These are phyloP conservation scores for Scaptomyza reducta DNA, from an alignment of 2,888 invertebrate genomes.

Conservation along the genomic window DNA sequence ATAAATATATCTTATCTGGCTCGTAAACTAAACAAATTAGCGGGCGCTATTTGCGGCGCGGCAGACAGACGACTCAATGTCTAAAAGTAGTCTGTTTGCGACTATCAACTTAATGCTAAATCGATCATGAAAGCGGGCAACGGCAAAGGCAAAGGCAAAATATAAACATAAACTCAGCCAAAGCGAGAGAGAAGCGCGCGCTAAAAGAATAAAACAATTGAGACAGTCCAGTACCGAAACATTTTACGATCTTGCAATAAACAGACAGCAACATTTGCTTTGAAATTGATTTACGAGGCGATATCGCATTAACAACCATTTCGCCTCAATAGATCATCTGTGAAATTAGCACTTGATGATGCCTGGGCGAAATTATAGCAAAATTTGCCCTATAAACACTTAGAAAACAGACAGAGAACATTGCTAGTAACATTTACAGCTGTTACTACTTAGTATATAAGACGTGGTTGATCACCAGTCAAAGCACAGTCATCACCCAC, in stretches of 20 bases:
- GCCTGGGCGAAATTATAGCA: conserved; percentile 32
- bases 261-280: conserved; percentile 29
- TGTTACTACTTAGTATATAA: conserved; percentile 46
- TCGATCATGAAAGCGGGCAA: conserved; percentile 60
- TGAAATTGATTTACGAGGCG: conserved; percentile 65
- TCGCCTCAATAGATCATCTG: conserved; percentile 34
- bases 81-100: conserved; percentile 25
- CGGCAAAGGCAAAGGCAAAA: conserved; percentile 32
- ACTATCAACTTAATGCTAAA: conserved; percentile 54
- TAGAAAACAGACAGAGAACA: conserved; percentile 11
- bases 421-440: background rate
- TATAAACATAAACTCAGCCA: conserved; percentile 51
- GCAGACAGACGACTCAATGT: conserved; percentile 13
- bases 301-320: conserved; percentile 44
- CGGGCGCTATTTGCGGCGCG: conserved; percentile 4
- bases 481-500: conserved; percentile 48
- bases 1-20: conserved; percentile 45
- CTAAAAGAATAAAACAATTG: conserved; percentile 18
- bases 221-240: conserved; percentile 33
- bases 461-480: background rate
- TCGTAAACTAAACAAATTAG: conserved; percentile 66
- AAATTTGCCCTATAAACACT: conserved; percentile 20
- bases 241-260: conserved; percentile 69
- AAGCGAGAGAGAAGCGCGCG: conserved; percentile 11
- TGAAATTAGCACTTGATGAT: conserved; percentile 35